Evolutionary conservation across 2,797 vertebrate species (phyloP).

Genomic region (Sebastes glaucus): DNA sequence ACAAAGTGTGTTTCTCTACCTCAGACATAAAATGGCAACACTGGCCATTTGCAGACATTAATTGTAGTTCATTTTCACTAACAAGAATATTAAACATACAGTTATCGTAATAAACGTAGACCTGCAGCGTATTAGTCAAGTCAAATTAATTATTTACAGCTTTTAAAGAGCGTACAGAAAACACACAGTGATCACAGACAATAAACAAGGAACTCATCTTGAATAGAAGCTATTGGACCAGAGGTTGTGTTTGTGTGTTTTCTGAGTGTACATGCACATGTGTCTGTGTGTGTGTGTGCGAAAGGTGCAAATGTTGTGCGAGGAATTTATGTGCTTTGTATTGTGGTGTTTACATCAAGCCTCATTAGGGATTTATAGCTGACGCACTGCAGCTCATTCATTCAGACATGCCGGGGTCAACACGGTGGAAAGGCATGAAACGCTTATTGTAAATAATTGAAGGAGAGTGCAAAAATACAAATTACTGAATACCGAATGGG

Average conservation of each 20-base stretch:
- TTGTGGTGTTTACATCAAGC: slow-evolving; percentile 70
- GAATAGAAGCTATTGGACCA: slow-evolving; percentile 10
- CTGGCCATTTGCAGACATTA: slow-evolving; percentile 31
- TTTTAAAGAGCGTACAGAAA: slow-evolving; percentile 41
- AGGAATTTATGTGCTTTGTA: slow-evolving; percentile 57
- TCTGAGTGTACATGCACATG: background rate
- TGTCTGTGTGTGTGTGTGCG: background rate
- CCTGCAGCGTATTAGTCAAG: slow-evolving; percentile 11
- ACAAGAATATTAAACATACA: slow-evolving; percentile 34
- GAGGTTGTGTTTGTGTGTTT: slow-evolving; percentile 24
- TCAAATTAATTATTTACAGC: slow-evolving; percentile 49
- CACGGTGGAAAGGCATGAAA: slow-evolving; percentile 40
- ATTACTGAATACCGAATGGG: background rate
- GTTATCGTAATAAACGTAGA: slow-evolving; percentile 25
- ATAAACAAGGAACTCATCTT: slow-evolving; percentile 33
- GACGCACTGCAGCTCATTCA: slow-evolving; percentile 62
- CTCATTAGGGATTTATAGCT: slow-evolving; percentile 73
- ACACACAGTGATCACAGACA: slow-evolving; percentile 32
- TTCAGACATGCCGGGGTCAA: slow-evolving; percentile 51
- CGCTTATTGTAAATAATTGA: slow-evolving; percentile 43
- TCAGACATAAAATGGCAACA: slow-evolving; percentile 43
- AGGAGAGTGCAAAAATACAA: slow-evolving; percentile 25
- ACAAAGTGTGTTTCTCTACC: slow-evolving; percentile 55
- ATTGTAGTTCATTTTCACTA: slow-evolving; percentile 28
- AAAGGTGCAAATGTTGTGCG: slow-evolving; percentile 45